Conservation (phyloP, 1,140 invertebrate genomes). For the Drosophila varians region DNA sequence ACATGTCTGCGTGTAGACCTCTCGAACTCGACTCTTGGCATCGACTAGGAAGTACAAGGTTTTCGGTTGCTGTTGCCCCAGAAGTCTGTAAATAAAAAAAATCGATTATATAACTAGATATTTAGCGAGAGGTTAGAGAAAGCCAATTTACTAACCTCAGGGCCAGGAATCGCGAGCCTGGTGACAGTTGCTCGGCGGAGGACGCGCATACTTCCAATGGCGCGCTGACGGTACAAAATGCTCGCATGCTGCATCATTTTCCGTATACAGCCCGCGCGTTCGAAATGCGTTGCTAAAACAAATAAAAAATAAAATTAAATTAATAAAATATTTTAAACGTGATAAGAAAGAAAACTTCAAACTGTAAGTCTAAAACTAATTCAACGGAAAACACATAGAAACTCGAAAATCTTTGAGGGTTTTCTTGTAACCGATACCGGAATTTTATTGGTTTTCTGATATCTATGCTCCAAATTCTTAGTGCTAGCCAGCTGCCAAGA, state of each 20-base stretch:
- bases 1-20: slow-evolving; percentile 92
- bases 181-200: slow-evolving; percentile 83
- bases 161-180: slow-evolving; percentile 83
- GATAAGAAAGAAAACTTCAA: too few species aligned
- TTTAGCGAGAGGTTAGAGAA: too few species aligned
- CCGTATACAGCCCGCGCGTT: slow-evolving; percentile 80
- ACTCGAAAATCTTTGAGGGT: background rate
- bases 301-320: background rate
- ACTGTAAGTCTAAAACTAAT: too few species aligned
- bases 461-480: slow-evolving; percentile 9
- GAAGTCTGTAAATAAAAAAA: slow-evolving; percentile 59
- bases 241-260: slow-evolving; percentile 84
- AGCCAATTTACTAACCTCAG: slow-evolving; percentile 62
- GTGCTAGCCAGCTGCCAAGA: slow-evolving; percentile 3
- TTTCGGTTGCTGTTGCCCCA: slow-evolving; percentile 83
- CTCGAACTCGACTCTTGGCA: slow-evolving; percentile 92
- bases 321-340: background rate
- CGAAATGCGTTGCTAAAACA: slow-evolving; percentile 76
- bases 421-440: background rate
- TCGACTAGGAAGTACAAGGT: slow-evolving; percentile 85
- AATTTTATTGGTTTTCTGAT: background rate
- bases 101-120: background rate
- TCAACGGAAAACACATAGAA: too few species aligned
- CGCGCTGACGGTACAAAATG: slow-evolving; percentile 84
- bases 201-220: slow-evolving; percentile 84